Evolutionary conservation across 2,113 vertebrate genomes (phyloP).

Genomic region (Gymnobelideus leadbeateri): DNA sequence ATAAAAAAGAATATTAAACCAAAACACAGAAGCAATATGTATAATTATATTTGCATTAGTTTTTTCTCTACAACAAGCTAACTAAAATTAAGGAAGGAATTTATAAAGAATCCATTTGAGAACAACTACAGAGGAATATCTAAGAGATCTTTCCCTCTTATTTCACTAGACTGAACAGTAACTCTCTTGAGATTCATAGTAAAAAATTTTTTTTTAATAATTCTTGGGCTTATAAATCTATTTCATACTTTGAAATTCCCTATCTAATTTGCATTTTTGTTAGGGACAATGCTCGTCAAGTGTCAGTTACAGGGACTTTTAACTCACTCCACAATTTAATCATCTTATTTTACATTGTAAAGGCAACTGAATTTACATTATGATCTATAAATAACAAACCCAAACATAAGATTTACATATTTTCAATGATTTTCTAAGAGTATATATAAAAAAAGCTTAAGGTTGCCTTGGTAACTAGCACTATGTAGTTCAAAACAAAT

Average conservation of each 20-base stretch:
- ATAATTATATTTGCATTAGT: neutral
- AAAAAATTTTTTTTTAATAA: constrained; percentile 27
- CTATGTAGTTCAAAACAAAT: neutral
- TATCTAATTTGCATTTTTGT: constrained; percentile 48
- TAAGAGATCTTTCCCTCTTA: neutral
- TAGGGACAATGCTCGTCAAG: neutral
- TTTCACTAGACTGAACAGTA: neutral
- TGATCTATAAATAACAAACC: constrained; percentile 13
- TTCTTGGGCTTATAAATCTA: constrained; percentile 46
- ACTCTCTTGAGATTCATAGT: neutral
- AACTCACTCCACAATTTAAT: constrained; percentile 33
- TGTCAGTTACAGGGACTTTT: constrained; percentile 37
- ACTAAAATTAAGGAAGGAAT: constrained; percentile 16
- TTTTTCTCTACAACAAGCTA: neutral
- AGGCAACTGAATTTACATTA: constrained; percentile 37
- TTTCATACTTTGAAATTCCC: constrained; percentile 50
- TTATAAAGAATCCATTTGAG: neutral
- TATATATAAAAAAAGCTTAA: neutral
- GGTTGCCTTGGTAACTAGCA: constrained; percentile 39
- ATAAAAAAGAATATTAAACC: neutral
- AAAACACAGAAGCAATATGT: too few species aligned
- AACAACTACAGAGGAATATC: neutral
- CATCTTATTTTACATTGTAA: neutral
- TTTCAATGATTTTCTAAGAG: constrained; percentile 46
- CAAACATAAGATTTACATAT: constrained; percentile 8